Conservation (phyloP, 2,113 vertebrate species). For the Egretta garzetta region DNA sequence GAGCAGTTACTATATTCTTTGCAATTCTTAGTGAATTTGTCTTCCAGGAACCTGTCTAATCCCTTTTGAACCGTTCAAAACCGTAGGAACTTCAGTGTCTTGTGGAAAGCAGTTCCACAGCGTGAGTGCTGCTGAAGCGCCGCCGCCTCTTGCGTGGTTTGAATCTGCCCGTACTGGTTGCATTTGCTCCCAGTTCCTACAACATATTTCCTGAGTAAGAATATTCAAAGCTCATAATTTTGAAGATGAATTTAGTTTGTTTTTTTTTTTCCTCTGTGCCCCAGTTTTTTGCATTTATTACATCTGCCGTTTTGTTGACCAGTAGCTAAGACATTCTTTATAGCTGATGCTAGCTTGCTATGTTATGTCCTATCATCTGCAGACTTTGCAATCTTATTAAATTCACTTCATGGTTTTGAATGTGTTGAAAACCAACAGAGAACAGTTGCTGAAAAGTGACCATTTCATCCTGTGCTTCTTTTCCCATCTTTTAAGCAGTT, state of each 20-base stretch:
- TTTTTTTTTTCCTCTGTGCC: neutral
- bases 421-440: neutral
- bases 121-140: neutral
- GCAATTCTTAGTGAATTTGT: neutral
- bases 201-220: neutral
- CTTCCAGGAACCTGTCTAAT: neutral
- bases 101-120: neutral
- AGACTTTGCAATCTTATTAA: neutral
- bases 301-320: neutral
- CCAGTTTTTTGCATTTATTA: neutral
- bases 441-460: neutral
- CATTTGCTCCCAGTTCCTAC: neutral
- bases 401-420: neutral
- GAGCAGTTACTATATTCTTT: neutral
- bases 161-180: neutral
- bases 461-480: neutral
- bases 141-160: neutral
- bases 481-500: neutral
- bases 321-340: neutral
- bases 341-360: neutral
- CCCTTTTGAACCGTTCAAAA: neutral
- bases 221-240: neutral
- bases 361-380: neutral
- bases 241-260: neutral
- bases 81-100: neutral